A percentile compares a stretch with the other conserved stretches of the same genome.
Evolutionary conservation across 2,888 invertebrate genomes (phyloP).

Genomic region (Lithophane semibrunnea): DNA sequence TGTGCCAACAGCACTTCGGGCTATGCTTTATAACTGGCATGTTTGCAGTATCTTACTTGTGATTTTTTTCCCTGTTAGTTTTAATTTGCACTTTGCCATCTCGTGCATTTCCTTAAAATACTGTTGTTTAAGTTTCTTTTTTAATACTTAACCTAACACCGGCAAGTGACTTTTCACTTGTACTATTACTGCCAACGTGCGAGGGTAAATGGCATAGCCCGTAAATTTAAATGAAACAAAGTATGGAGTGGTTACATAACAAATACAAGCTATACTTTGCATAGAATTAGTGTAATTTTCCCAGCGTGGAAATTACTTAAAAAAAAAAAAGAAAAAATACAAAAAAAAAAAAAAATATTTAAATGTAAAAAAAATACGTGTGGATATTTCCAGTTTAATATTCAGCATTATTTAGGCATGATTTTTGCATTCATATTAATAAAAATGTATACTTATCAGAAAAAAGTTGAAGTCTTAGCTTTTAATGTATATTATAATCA

Average conservation of each 20-base stretch:
- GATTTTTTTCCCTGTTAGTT: conserved; percentile 73
- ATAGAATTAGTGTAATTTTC: conserved; percentile 97
- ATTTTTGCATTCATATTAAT: conserved; percentile 87
- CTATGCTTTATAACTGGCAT: conserved; percentile 90
- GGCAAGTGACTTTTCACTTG: conserved; percentile 83
- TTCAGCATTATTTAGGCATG: conserved; percentile 90
- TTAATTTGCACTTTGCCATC: conserved; percentile 51
- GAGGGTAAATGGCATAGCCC: conserved; percentile 90
- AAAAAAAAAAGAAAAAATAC: conserved; percentile 77
- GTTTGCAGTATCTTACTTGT: conserved; percentile 89
- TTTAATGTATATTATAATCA: conserved; percentile 87
- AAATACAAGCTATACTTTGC: conserved; percentile 97
- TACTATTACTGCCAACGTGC: conserved; percentile 88
- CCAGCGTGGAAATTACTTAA: conserved; percentile 92
- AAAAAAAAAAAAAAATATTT: conserved; percentile 70
- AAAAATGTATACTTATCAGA: conserved; percentile 83
- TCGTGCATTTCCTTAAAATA: conserved; percentile 49
- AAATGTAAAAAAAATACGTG: conserved; percentile 81
- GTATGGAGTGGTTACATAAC: conserved; percentile 90
- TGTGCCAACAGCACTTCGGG: conserved; percentile 87
- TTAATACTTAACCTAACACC: conserved; percentile 60
- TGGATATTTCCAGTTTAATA: conserved; percentile 91
- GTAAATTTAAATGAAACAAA: conserved; percentile 88
- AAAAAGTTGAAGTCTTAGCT: conserved; percentile 83
- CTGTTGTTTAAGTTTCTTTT: conserved; percentile 54